These are phyloP conservation scores for Melipona beecheii DNA, from an alignment of 2,888 invertebrate genomes.

Conservation along the genomic window DNA sequence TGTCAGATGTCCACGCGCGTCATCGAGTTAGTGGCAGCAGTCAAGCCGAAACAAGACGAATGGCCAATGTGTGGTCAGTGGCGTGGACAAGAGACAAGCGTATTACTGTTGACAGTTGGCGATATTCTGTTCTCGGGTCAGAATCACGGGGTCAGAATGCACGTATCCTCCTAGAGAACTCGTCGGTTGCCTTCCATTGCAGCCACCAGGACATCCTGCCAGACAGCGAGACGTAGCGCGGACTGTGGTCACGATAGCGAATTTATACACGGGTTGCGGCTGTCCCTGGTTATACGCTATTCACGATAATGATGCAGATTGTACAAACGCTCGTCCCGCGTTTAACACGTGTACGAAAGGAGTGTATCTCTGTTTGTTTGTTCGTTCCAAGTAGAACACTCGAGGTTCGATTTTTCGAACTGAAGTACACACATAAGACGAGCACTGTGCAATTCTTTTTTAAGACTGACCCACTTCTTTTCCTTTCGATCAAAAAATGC, in stretches of 20 bases:
- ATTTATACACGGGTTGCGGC: conserved; percentile 53
- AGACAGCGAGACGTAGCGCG: conserved; percentile 40
- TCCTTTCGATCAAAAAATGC: too few relatives aligned
- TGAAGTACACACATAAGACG: too few relatives aligned
- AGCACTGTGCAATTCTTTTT: too few relatives aligned
- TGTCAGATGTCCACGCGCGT: conserved; percentile 40
- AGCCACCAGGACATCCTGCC: conserved; percentile 44
- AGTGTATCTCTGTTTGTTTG: not conserved
- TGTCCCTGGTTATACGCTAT: conserved; percentile 29
- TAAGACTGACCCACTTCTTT: too few relatives aligned
- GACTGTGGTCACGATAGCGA: conserved; percentile 56
- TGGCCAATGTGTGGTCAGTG: conserved; percentile 69
- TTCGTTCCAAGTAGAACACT: not conserved
- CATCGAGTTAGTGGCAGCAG: conserved; percentile 53
- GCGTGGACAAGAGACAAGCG: conserved; percentile 48
- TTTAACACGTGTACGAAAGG: conserved; percentile 24
- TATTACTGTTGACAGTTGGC: conserved; percentile 69
- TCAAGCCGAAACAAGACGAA: conserved; percentile 72
- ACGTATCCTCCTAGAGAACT: conserved; percentile 69
- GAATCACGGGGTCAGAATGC: conserved; percentile 41
- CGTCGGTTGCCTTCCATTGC: conserved; percentile 69
- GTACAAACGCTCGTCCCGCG: not conserved
- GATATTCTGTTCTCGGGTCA: conserved; percentile 68
- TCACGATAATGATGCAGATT: conserved; percentile 34
- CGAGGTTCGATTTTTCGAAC: too few relatives aligned